Base-by-base conservation (phyloP, 1,140 invertebrate genomes). In the Pectinophora gossypiella region DNA sequence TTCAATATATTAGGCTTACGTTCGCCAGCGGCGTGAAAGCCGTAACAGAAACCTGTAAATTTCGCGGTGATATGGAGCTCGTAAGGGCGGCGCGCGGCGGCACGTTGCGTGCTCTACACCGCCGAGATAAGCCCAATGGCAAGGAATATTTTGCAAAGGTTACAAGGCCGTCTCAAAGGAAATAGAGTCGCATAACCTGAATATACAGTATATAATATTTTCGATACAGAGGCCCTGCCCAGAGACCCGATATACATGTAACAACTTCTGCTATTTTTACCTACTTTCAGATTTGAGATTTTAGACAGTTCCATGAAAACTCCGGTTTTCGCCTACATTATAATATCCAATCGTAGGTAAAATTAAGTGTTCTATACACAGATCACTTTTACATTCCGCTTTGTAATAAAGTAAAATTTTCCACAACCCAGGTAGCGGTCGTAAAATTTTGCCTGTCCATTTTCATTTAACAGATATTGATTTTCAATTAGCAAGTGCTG, bases 31-130 rank as follows among this genome's bases (percentile, higher is more conserved):
- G 6, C 15, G 32, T 19, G 12, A 19, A 27, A 27, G 35, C 50
- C 23, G 43, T 43, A 47, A 50, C 40, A 42, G 36, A 40, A 40
- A 40, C 36, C 45, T 57, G 45, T 56, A 56, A 46, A 56, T 50
- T 61, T 56, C 59, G 56, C 47, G 44, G 63, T 64, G 71, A 64
- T 44, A 54, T 61, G 36, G 54, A 42, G 20, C 36, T 51, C 12
- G 18, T 38, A 56, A 35, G 42, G 51, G 51, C 40, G 22, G 47
- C 48, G 46, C 20, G 48, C 48, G 38, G 22, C 16, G 61, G 59
- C 49, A 59, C 51, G 51, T 66, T 68, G 72, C 69, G 72, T 76
- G 64, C 59, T 55, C 51, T 58, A 64, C 52, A 51, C 53, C 61
- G 47, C 43, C 46, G 35, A 68, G 66, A 69, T 68, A 68, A 71